Conservation (phyloP, 2,888 invertebrate genomes). For the Leucozona laternaria region DNA sequence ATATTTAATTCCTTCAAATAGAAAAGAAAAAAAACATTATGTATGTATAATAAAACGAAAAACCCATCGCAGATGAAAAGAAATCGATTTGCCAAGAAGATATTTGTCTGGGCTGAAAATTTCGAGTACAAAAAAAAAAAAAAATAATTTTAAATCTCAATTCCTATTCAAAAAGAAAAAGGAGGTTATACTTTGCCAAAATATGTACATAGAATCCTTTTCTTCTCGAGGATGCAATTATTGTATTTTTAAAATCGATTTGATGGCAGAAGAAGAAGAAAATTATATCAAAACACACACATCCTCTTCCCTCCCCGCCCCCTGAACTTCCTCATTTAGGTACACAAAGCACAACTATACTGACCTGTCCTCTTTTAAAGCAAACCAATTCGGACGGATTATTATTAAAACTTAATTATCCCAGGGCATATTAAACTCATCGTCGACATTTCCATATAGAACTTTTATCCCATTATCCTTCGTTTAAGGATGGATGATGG, state of each 20-base stretch:
- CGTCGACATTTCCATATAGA: conserved; percentile 17
- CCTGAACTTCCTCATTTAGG: neutral
- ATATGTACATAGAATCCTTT: neutral
- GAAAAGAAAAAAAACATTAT: neutral
- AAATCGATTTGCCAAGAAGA: conserved; percentile 38
- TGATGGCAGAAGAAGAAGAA: neutral
- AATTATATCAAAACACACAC: neutral
- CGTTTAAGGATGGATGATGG: neutral
- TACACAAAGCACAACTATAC: neutral
- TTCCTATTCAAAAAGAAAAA: conserved; percentile 16
- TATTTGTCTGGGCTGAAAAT: conserved; percentile 1
- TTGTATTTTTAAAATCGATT: conserved; percentile 52
- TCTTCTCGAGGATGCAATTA: conserved; percentile 45
- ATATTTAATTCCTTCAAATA: conserved; percentile 8
- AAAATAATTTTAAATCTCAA: neutral
- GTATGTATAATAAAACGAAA: neutral
- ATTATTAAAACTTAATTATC: conserved; percentile 58
- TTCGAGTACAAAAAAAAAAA: conserved; percentile 20
- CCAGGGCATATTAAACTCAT: conserved; percentile 14
- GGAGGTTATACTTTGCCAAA: conserved; percentile 39
- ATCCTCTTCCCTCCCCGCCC: neutral
- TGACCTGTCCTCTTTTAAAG: conserved; percentile 8
- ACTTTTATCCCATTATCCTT: conserved; percentile 21
- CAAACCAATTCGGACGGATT: conserved; percentile 14
- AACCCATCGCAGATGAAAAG: conserved; percentile 2